These are phyloP conservation scores for Bovichtus diacanthus DNA, from an alignment of 2,797 vertebrate species.

Conservation along the genomic window DNA sequence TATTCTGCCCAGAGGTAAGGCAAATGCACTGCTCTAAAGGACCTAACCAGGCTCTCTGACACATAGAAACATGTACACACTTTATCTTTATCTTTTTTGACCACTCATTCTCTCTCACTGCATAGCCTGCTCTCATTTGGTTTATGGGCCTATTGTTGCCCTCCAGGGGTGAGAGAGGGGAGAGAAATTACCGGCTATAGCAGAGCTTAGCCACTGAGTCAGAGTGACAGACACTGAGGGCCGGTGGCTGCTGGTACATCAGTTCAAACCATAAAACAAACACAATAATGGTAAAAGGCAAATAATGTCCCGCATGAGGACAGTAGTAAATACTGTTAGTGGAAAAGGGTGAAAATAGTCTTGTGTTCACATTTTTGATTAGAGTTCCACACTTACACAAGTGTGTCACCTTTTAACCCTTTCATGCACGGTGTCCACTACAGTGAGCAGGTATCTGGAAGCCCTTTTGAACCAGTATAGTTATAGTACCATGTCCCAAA, in stretches of 20 bases:
- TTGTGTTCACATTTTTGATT: not conserved
- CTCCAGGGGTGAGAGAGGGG: conserved; percentile 61
- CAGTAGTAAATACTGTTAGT: conserved; percentile 3
- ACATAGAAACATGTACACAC: conserved; percentile 5
- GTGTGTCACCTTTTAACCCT: not conserved
- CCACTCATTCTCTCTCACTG: conserved; percentile 21
- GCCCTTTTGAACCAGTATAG: too few species aligned
- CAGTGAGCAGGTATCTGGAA: too few species aligned
- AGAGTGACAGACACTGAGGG: conserved; percentile 64
- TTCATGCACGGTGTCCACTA: too few species aligned
- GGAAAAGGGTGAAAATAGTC: too few species aligned
- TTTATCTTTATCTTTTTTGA: conserved; percentile 9
- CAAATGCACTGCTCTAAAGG: conserved; percentile 56
- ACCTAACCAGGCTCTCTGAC: conserved; percentile 29
- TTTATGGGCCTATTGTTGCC: conserved; percentile 64
- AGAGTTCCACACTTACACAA: not conserved
- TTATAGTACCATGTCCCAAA: too few species aligned
- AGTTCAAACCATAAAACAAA: conserved; percentile 28
- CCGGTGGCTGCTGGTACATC: conserved; percentile 34
- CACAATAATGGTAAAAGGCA: conserved; percentile 28
- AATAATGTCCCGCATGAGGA: not conserved
- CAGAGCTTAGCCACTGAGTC: conserved; percentile 63
- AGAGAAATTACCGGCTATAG: conserved; percentile 58
- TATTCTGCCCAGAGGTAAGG: conserved; percentile 71
- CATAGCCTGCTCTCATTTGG: conserved; percentile 42